phyloP scores from a whole-genome alignment of 2,797 vertebrate genomes.

The Selene dorsalis region DNA sequence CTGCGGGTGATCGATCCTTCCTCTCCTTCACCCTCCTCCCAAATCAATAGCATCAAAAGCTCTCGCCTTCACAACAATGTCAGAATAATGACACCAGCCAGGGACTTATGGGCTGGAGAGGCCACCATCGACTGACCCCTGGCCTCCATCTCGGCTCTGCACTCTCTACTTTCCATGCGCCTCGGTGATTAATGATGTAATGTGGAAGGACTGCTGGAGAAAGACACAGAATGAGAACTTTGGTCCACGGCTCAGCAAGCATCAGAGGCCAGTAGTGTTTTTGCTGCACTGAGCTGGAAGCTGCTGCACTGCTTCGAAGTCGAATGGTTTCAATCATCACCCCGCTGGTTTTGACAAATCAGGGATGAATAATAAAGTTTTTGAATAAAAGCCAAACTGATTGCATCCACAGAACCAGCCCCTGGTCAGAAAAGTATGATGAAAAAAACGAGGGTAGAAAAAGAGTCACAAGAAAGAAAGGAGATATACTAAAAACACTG shows the following conservation, averaged over 20 bases:
- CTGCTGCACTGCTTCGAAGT: slow-evolving; percentile 32
- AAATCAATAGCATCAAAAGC: slow-evolving; percentile 80
- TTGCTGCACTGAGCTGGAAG: slow-evolving; percentile 41
- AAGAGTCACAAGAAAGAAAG: background rate
- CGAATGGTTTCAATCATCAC: slow-evolving; percentile 46
- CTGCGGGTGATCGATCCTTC: slow-evolving; percentile 64
- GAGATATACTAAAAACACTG: background rate
- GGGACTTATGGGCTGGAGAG: slow-evolving; percentile 62
- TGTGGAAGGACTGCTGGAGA: slow-evolving; percentile 36
- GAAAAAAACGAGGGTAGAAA: background rate
- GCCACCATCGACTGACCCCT: slow-evolving; percentile 70
- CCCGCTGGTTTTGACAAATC: slow-evolving; percentile 42
- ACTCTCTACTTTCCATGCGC: slow-evolving; percentile 57
- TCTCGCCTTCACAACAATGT: slow-evolving; percentile 71
- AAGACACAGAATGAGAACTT: slow-evolving; percentile 53
- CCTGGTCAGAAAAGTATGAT: background rate
- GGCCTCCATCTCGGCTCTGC: slow-evolving; percentile 44
- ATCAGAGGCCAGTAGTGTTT: slow-evolving; percentile 24
- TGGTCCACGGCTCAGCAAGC: slow-evolving; percentile 44
- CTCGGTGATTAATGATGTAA: slow-evolving; percentile 75
- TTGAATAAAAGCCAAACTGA: slow-evolving; percentile 41
- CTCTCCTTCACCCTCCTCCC: slow-evolving; percentile 57
- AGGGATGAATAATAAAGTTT: slow-evolving; percentile 39
- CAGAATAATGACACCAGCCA: slow-evolving; percentile 71
- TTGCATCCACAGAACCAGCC: background rate